Evolutionary conservation across 2,797 vertebrate genomes (phyloP).

Genomic region (Gallirallus australis): DNA sequence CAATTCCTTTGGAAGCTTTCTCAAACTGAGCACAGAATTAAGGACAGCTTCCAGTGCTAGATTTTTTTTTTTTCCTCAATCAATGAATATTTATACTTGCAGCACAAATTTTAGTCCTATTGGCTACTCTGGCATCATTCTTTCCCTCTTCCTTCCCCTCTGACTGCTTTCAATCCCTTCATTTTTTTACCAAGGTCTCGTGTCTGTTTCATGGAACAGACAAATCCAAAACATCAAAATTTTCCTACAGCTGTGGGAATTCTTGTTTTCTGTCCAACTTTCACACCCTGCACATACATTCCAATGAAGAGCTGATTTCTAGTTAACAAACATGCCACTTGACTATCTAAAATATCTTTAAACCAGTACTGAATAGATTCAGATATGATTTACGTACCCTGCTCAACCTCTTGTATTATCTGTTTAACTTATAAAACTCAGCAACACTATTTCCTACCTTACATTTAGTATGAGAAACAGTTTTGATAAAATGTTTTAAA

Average conservation of each 20-base stretch:
- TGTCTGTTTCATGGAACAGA: neutral
- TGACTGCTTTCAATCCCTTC: neutral
- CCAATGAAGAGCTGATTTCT: neutral
- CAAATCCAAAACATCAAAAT: neutral
- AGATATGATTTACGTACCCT: neutral
- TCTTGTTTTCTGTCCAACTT: neutral
- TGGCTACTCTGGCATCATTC: neutral
- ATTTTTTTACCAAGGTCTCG: neutral
- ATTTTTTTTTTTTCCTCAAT: neutral
- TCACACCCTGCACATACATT: neutral
- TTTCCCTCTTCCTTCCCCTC: neutral
- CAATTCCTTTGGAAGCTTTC: neutral
- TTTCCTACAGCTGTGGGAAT: neutral
- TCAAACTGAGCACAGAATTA: neutral
- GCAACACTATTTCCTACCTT: neutral
- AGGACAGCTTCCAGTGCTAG: neutral
- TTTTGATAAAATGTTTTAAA: neutral
- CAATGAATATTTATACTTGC: neutral
- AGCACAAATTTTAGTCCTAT: neutral
- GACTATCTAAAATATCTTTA: neutral
- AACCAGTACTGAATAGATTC: neutral
- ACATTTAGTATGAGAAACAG: neutral
- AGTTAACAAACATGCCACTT: neutral
- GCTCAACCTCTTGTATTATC: neutral
- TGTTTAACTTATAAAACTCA: neutral